These are phyloP conservation scores for Eupeodes latifasciatus DNA, from an alignment of 2,888 invertebrate genomes.

Conservation along the genomic window DNA sequence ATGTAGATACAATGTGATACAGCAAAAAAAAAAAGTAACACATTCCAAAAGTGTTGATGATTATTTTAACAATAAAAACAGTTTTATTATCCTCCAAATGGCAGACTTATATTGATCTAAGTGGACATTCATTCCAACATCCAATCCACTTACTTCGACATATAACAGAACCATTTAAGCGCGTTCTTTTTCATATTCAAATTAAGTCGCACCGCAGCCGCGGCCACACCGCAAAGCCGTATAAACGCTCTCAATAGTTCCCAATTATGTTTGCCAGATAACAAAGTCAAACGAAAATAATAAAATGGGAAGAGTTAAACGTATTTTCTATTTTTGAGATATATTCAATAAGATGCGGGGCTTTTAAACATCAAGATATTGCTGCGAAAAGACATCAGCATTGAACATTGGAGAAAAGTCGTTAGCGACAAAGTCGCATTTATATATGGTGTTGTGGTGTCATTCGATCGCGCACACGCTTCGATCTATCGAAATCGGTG, in stretches of 20 bases:
- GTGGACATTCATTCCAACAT: constrained; percentile 59
- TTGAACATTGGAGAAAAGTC: constrained; percentile 10
- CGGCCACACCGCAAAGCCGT: constrained; percentile 36
- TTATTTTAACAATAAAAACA: constrained; percentile 71
- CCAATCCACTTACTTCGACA: not conserved
- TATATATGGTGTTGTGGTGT: constrained; percentile 14
- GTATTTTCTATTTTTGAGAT: constrained; percentile 16
- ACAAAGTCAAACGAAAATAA: constrained; percentile 10
- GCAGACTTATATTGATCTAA: constrained; percentile 64
- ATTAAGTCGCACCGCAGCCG: constrained; percentile 37
- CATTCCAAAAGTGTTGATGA: constrained; percentile 69
- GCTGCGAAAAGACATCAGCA: constrained; percentile 11
- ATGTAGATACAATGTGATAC: constrained; percentile 26
- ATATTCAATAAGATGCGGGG: constrained; percentile 15
- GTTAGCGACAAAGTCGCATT: constrained; percentile 53
- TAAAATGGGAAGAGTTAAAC: not conserved
- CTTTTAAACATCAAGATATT: constrained; percentile 20
- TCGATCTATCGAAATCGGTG: not conserved
- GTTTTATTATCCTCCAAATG: constrained; percentile 67
- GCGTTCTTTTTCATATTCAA: constrained; percentile 73
- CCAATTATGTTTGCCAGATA: constrained; percentile 67
- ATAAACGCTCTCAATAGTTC: constrained; percentile 70
- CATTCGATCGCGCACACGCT: constrained; percentile 51
- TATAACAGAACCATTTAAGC: constrained; percentile 69
- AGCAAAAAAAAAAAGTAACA: constrained; percentile 67